These are phyloP conservation scores for Sylvia atricapilla DNA, from an alignment of 2,113 vertebrate species.

Conservation along the genomic window DNA sequence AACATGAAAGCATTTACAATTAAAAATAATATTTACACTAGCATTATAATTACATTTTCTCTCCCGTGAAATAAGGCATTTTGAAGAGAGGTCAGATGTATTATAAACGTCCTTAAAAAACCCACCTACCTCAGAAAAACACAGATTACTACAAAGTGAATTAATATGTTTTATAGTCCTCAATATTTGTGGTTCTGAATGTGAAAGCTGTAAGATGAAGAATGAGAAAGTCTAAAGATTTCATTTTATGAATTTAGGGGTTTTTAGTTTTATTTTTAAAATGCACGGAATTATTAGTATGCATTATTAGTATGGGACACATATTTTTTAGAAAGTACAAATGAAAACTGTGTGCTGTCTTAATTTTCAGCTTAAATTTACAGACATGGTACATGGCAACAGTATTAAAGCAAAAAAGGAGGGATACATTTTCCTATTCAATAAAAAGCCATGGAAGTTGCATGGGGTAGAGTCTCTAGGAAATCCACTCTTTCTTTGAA, in stretches of 20 bases:
- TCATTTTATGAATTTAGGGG: not conserved
- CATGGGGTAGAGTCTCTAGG: conserved; percentile 98
- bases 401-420: conserved; percentile 82
- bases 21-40: conserved; percentile 14
- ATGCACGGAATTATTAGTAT: not conserved
- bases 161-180: not conserved
- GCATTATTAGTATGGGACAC: accelerated
- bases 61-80: not conserved
- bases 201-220: not conserved
- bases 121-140: not conserved
- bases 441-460: conserved; percentile 96
- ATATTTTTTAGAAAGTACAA: conserved; percentile 55
- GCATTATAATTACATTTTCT: not conserved
- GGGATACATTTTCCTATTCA: conserved; percentile 83
- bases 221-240: not conserved
- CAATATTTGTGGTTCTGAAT: not conserved
- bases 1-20: not conserved
- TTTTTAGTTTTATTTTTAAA: not conserved
- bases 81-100: not conserved
- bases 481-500: conserved; percentile 99
- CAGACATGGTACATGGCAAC: conserved; percentile 75
- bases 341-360: conserved; percentile 70
- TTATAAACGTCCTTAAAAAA: not conserved
- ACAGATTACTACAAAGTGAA: not conserved
- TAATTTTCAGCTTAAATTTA: conserved; percentile 80